A percentile compares a stretch with the other conserved stretches of the same genome.
phyloP scores from a whole-genome alignment of 1,140 invertebrate genomes.

The Aphis gossypii region DNA sequence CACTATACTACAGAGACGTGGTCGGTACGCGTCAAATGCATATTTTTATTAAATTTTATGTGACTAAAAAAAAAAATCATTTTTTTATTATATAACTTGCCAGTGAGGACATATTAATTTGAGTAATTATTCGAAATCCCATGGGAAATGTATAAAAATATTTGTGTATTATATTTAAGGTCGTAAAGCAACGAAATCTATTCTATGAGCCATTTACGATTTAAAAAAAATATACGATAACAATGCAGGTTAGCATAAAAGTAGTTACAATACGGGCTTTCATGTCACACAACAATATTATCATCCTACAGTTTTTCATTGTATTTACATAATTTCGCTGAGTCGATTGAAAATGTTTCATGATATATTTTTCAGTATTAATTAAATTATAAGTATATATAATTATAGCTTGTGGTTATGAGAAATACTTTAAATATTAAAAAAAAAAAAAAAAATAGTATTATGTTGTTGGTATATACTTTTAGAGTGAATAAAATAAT shows the following conservation, averaged over 20 bases:
- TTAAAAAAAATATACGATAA: neutral
- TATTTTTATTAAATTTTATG: constrained; percentile 10
- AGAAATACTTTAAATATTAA: neutral
- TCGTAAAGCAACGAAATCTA: neutral
- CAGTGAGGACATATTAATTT: neutral
- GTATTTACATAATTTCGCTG: neutral
- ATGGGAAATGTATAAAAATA: neutral
- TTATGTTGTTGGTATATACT: neutral
- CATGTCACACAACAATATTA: neutral
- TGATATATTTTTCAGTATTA: neutral
- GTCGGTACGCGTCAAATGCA: neutral
- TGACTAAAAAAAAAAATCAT: neutral
- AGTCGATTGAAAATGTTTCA: neutral
- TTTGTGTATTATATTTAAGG: neutral
- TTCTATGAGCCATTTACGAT: neutral
- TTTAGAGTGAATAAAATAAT: neutral
- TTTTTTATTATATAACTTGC: neutral
- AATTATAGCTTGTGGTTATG: neutral
- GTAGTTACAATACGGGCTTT: neutral
- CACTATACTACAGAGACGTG: neutral
- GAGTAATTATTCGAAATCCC: neutral
- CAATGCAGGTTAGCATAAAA: too few relatives aligned
- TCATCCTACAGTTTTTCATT: neutral
- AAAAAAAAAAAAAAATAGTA: neutral
- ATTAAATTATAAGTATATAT: neutral